Conservation (phyloP, 2,888 invertebrate genomes). For the Oxyscelio sp. region DNA sequence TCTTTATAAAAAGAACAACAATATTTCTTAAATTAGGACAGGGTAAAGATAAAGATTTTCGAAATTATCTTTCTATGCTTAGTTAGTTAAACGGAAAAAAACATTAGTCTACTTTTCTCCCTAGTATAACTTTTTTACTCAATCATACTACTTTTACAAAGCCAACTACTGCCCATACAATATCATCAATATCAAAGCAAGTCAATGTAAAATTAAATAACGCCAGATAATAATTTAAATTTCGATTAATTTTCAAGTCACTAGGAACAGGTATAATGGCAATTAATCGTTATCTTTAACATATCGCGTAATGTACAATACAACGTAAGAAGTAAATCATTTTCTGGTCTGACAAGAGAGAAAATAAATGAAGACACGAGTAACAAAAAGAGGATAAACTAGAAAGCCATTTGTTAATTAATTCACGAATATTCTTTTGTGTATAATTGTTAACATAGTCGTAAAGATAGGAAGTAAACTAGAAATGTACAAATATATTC, state of each 20-base stretch:
- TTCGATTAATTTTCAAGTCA: neutral
- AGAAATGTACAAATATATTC: constrained; percentile 62
- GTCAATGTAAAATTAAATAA: constrained; percentile 17
- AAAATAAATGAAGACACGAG: neutral
- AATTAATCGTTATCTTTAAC: constrained; percentile 63
- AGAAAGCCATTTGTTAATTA: constrained; percentile 38
- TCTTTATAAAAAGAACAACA: constrained; percentile 8
- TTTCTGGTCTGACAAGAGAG: neutral
- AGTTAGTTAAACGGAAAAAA: too few species aligned
- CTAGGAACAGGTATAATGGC: constrained; percentile 20
- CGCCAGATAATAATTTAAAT: neutral
- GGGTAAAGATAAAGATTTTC: too few species aligned
- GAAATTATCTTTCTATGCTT: too few species aligned
- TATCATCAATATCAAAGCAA: constrained; percentile 8
- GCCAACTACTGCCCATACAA: neutral
- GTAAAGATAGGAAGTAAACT: constrained; percentile 58
- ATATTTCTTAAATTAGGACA: neutral
- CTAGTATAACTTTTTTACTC: too few species aligned
- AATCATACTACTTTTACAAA: neutral
- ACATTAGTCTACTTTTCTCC: too few species aligned
- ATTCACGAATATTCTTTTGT: constrained; percentile 35
- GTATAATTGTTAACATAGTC: constrained; percentile 60
- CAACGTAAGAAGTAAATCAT: constrained; percentile 1
- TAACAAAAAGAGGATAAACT: neutral
- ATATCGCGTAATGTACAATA: constrained; percentile 67